A percentile compares a stretch with the other conserved stretches of the same genome.
Evolutionary conservation across 2,888 invertebrate genomes (phyloP).

Genomic region (Troides helena): DNA sequence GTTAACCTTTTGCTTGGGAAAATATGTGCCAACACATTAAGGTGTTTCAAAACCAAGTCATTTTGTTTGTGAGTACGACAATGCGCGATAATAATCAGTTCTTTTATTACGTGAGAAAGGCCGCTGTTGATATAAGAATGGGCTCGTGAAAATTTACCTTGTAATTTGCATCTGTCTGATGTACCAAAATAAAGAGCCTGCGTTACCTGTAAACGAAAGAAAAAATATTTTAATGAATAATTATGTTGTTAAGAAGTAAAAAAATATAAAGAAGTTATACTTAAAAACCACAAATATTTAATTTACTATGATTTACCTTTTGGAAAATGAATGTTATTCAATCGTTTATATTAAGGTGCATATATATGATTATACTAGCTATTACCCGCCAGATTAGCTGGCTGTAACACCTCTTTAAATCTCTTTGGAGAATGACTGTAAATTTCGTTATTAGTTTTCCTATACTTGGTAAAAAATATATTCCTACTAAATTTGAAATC

Average conservation of each 20-base stretch:
- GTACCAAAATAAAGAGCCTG: background rate
- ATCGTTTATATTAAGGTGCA: too few species aligned
- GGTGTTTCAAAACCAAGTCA: slow-evolving; percentile 51
- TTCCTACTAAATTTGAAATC: too few species aligned
- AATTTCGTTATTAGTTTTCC: too few species aligned
- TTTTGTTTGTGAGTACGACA: slow-evolving; percentile 38
- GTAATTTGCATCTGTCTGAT: slow-evolving; percentile 7
- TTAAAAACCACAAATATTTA: too few species aligned
- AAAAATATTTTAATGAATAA: background rate
- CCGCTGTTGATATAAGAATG: slow-evolving; percentile 24
- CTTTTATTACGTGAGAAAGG: slow-evolving; percentile 30
- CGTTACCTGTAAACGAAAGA: slow-evolving; percentile 24
- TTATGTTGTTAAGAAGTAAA: background rate
- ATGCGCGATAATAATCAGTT: slow-evolving; percentile 28
- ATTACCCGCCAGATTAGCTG: too few species aligned
- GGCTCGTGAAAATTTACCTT: slow-evolving; percentile 19
- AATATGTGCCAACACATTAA: slow-evolving; percentile 41
- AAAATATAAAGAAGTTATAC: too few species aligned
- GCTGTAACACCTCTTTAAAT: too few species aligned
- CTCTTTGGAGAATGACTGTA: too few species aligned
- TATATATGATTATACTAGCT: too few species aligned
- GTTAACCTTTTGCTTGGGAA: slow-evolving; percentile 69
- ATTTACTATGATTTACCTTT: too few species aligned
- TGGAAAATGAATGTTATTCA: too few species aligned
- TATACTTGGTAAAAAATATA: too few species aligned